Base-by-base conservation (phyloP, 1,140 invertebrate species). In the Nomia melanderi region DNA sequence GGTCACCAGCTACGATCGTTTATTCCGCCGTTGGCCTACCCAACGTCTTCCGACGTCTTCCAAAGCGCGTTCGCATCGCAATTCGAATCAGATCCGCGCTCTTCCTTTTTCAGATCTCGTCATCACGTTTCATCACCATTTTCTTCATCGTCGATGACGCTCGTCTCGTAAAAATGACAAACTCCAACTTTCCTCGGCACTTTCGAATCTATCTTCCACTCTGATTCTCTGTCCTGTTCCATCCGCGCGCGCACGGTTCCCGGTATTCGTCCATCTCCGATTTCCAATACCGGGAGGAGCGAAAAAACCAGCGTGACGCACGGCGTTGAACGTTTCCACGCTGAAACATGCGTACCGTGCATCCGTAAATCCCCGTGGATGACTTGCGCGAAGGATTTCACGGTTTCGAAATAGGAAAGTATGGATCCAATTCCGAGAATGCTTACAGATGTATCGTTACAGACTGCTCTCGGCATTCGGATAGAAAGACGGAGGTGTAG, bases 1-100 rank as follows among this genome's bases (percentile, higher is more conserved):
- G 62, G 56, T 66, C 36, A 17, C 29, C 36, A 0, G 20, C 25
- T 20, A 66, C 11, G 36, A 78, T 80, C 77, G 73, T 81, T 71
- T 56, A 65, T 62, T 78, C 47, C 27, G 17, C 1, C 65, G 50
- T n/a, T 14, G 47, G 33, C 5, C 33, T 36, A 57, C 6, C 39
- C 7, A 54, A 23, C 33, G 39, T 67, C 67, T 75, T 75, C 11
- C 56, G 63, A 73, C 33, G 9, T 8, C n/a, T n/a, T n/a, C n/a
- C n/a, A n/a, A n/a, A n/a, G 25, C 50, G 25, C 39, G 17, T 53
- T 53, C n/a, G n/a, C 25, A 12, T 54, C 7, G 7, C 25, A 27
- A 65, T 50, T 36, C 25, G 53, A 65, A 65, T 54, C 9, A 12
- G 31, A 8, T 60, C 39, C 17, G 4, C 14, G 2, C 23, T 23